These are phyloP conservation scores for Drosophila lacertosa DNA, from an alignment of 1,140 invertebrate genomes.

Conservation along the genomic window DNA sequence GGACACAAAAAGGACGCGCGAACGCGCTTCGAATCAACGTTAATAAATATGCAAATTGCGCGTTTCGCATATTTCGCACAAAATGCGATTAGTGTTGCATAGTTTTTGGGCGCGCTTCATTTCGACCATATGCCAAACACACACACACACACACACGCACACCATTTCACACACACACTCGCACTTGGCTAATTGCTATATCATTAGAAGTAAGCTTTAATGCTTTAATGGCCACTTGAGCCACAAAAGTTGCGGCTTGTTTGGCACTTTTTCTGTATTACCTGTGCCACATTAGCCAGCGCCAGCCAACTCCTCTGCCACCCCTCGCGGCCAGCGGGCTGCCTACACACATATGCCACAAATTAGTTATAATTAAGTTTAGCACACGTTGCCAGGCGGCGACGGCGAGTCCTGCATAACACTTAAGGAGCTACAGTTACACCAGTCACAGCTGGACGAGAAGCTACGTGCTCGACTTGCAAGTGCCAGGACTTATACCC, in stretches of 20 bases:
- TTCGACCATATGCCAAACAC: constrained; percentile 33
- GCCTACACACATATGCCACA: constrained; percentile 69
- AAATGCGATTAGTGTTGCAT: constrained; percentile 66
- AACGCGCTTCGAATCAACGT: constrained; percentile 60
- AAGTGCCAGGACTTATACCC: constrained; percentile 44
- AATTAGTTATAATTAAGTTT: constrained; percentile 82
- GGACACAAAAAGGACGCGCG: constrained; percentile 13
- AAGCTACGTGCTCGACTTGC: constrained; percentile 59
- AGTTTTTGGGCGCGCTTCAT: constrained; percentile 37
- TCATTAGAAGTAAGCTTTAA: constrained; percentile 63
- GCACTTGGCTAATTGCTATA: constrained; percentile 66
- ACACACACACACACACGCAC: neutral
- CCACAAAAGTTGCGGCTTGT: constrained; percentile 62
- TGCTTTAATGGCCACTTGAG: constrained; percentile 79
- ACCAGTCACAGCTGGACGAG: constrained; percentile 32
- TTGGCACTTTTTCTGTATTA: constrained; percentile 46
- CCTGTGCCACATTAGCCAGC: constrained; percentile 9
- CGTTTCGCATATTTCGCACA: constrained; percentile 35
- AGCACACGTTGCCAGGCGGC: constrained; percentile 59
- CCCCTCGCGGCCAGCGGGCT: constrained; percentile 1
- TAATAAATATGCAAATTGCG: constrained; percentile 81
- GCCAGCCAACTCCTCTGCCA: neutral
- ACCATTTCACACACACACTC: constrained; percentile 14
- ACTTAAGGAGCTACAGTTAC: constrained; percentile 64
- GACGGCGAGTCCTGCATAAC: constrained; percentile 41